Evolutionary conservation across 2,888 invertebrate species (phyloP), one percentile per base, ranked within the genome.

Genomic region (Syrista parreyssii): DNA sequence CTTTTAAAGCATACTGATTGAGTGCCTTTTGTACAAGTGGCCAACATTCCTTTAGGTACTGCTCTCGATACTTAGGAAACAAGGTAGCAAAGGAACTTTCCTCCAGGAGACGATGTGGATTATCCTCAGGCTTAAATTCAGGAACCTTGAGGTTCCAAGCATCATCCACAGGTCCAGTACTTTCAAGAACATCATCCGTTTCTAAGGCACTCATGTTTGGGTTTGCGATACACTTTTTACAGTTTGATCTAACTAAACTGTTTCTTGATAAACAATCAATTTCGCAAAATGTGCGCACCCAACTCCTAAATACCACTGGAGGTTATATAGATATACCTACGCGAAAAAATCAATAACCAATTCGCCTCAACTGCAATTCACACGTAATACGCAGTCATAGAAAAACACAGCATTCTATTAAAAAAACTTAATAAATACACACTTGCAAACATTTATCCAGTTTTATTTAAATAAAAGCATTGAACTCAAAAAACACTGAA

Each of bases 31-130:
- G 95, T 0, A 99, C 97, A 4, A 99, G 92, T 0, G 98, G 97
- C 99, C 99, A 99, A 88, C 97, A 97, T 93, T 98, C 97, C 87
- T 96, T 95, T 12, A 99, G 92, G 92, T 99, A 99, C 87, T 97
- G 96, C 92, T 99, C 99, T 79, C 99, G 94, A 89, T 99, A 99
- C 91, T 98, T 98, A 0, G 99, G 99, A 92, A 99, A 99, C 30
- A 99, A 92, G 1, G 98, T 98, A 0, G 98, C 98, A 92, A 99
- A 99, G 11, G 97, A 97, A 90, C 98, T 98, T 92, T 99, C 98
- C 90, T 97, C 97, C 12, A 97, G 88, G 74, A 99, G 92, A 71
- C 97, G 96, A 93, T 96, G 94, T 78, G 96, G 97, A 92, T 98
- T 99, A 90, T 99, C 96, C 86, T 97, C 96, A 40, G 95, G 95